Conservation (phyloP, 1,140 invertebrate genomes). For the Sesamia nonagrioides region DNA sequence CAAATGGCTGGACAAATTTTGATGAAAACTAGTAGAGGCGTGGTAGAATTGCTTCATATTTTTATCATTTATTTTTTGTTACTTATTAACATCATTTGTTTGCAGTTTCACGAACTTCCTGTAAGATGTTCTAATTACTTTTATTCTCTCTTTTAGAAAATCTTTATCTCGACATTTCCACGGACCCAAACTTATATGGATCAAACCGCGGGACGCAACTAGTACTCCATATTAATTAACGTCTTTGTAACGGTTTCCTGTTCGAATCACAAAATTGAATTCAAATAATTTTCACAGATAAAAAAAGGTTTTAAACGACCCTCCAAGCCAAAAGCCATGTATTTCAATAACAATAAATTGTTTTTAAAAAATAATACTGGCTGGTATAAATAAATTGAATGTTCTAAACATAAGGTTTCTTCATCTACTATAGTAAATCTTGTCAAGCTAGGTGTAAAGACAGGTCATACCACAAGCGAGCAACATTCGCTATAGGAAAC, state of each 20-base stretch:
- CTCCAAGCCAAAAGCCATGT: background rate
- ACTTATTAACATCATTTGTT: too few species aligned
- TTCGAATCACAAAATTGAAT: background rate
- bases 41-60: too few species aligned
- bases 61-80: too few species aligned
- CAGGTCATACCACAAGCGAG: background rate
- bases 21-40: too few species aligned
- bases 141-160: too few species aligned
- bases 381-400: constrained; percentile 40
- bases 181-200: too few species aligned
- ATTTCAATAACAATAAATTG: constrained; percentile 43
- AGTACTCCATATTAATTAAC: too few species aligned
- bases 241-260: background rate
- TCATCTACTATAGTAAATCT: constrained; percentile 33
- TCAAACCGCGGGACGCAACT: too few species aligned
- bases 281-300: background rate
- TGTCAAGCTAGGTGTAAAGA: constrained; percentile 6
- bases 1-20: too few species aligned
- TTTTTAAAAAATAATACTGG: constrained; percentile 20
- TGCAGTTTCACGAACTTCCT: too few species aligned
- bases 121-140: too few species aligned
- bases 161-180: too few species aligned
- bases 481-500: background rate
- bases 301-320: constrained; percentile 17
- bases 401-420: constrained; percentile 25